A percentile compares a stretch with the other conserved stretches of the same genome.
Conservation (phyloP, 2,113 vertebrate species). For the Atlantisia rogersi region DNA sequence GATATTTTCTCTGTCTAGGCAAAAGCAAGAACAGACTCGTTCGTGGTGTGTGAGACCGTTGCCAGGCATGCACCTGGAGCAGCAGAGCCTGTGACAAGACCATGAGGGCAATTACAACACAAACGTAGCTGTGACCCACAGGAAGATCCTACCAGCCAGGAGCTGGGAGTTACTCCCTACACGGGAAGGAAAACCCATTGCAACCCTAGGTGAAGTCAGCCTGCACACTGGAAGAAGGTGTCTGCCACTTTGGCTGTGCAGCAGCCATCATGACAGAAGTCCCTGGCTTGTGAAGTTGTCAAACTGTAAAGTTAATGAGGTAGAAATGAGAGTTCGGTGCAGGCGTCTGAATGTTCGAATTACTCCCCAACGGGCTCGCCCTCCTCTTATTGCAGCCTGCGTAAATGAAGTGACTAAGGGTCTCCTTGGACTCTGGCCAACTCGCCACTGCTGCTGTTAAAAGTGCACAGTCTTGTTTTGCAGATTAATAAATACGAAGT, state of each 20-base stretch:
- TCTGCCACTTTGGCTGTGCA: not conserved
- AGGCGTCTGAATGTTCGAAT: slow-evolving; percentile 32
- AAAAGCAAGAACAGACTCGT: not conserved
- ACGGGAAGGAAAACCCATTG: not conserved
- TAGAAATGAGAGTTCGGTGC: slow-evolving; percentile 64
- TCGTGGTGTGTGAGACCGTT: not conserved
- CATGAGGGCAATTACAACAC: not conserved
- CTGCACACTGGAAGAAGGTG: not conserved
- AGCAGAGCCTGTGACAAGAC: not conserved
- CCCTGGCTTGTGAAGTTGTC: slow-evolving; percentile 66
- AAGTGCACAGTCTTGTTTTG: not conserved
- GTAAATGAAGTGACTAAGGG: slow-evolving; percentile 52
- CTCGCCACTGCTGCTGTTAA: slow-evolving; percentile 19
- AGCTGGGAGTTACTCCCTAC: not conserved
- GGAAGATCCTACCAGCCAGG: not conserved
- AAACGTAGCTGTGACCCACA: not conserved
- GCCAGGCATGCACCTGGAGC: not conserved
- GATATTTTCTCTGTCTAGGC: not conserved
- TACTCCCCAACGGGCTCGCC: slow-evolving; percentile 21
- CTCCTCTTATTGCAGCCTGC: not conserved
- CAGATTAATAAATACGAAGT: not conserved
- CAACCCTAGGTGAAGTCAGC: fast-evolving
- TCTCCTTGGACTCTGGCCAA: slow-evolving; percentile 32
- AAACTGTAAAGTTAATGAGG: slow-evolving; percentile 75
- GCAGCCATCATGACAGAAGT: slow-evolving; percentile 28